phyloP scores from a whole-genome alignment of 2,888 invertebrate species.

The Epiblema foenella region DNA sequence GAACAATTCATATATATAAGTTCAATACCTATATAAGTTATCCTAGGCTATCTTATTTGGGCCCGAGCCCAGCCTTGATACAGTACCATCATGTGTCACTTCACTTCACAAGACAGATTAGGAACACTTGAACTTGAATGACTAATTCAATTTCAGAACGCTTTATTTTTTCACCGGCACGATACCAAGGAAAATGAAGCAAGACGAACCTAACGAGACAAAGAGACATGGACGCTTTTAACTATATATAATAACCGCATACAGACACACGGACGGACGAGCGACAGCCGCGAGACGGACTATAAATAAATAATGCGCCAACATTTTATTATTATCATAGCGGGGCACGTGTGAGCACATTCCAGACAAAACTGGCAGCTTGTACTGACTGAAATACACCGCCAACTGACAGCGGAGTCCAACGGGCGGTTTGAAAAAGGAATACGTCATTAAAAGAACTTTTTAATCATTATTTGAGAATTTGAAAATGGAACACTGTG shows the following conservation, averaged over 20 bases:
- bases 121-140: slow-evolving; percentile 1
- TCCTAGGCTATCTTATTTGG: not conserved
- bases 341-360: slow-evolving; percentile 82
- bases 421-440: slow-evolving; percentile 34
- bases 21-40: too few relatives aligned
- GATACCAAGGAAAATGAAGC: slow-evolving; percentile 45
- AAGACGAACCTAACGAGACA: slow-evolving; percentile 59
- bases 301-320: slow-evolving; percentile 85
- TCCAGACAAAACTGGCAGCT: slow-evolving; percentile 57
- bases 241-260: slow-evolving; percentile 69
- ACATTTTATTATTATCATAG: slow-evolving; percentile 84
- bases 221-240: slow-evolving; percentile 57
- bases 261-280: slow-evolving; percentile 77
- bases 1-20: not conserved
- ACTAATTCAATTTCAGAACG: slow-evolving; percentile 24
- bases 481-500: slow-evolving; percentile 3
- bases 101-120: not conserved
- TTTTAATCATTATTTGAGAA: slow-evolving; percentile 3
- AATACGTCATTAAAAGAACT: slow-evolving; percentile 22
- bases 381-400: slow-evolving; percentile 44
- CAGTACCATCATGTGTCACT: not conserved
- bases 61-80: not conserved
- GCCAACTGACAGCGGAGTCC: slow-evolving; percentile 40
- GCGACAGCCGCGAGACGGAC: slow-evolving; percentile 82
- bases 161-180: slow-evolving; percentile 20